phyloP scores from a whole-genome alignment of 1,140 invertebrate species.

The Leptopilina clavipes region DNA sequence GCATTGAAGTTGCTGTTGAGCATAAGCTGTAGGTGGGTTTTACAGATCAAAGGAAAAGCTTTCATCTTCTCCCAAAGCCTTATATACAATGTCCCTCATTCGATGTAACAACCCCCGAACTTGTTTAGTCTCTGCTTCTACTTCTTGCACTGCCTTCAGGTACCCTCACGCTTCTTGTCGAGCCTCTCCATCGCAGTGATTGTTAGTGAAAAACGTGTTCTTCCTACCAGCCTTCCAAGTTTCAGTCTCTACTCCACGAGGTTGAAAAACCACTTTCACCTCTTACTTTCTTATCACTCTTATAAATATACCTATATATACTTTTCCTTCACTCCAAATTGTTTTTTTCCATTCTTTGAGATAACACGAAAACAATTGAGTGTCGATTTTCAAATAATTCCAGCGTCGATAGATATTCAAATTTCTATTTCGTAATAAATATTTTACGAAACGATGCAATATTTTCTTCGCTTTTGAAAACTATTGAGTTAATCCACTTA shows the following conservation, averaged over 20 bases:
- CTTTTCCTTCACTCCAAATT: background rate
- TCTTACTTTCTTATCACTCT: slow-evolving; percentile 4
- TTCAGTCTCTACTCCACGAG: background rate
- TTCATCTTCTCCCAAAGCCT: background rate
- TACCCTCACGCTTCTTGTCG: background rate
- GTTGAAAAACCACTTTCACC: background rate
- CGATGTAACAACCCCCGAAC: slow-evolving; percentile 24
- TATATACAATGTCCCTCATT: background rate
- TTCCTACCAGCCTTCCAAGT: background rate
- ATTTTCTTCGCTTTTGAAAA: background rate
- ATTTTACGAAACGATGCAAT: no score
- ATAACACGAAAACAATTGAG: background rate
- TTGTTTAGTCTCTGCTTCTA: slow-evolving; percentile 24
- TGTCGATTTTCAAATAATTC: background rate
- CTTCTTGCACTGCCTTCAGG: slow-evolving; percentile 1
- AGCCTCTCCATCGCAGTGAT: slow-evolving; percentile 9
- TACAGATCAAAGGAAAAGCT: slow-evolving; percentile 11
- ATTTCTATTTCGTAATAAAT: no score
- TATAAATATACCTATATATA: no score
- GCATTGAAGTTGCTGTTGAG: slow-evolving; percentile 10
- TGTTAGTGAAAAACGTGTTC: slow-evolving; percentile 29
- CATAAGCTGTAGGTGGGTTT: background rate
- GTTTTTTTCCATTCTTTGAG: background rate
- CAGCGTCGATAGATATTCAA: background rate
- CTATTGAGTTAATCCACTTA: background rate